These are phyloP conservation scores for Periphyllus acericola DNA, from an alignment of 2,888 invertebrate genomes.

Conservation along the genomic window DNA sequence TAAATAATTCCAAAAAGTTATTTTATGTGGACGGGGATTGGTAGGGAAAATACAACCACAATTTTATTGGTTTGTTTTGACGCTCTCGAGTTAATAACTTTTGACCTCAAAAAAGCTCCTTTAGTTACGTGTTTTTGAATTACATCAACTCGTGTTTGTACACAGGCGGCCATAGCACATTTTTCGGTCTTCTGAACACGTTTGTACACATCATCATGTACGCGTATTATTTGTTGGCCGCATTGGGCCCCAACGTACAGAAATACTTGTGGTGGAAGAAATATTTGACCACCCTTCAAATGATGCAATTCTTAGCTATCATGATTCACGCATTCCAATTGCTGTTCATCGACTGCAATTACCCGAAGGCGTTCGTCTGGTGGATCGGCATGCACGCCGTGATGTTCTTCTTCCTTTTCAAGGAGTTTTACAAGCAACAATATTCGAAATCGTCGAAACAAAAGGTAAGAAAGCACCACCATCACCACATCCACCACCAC, in stretches of 20 bases:
- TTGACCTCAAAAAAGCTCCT: background rate
- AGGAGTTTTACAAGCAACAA: slow-evolving; percentile 89
- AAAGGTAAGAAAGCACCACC: slow-evolving; percentile 63
- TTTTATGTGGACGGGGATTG: too few species aligned
- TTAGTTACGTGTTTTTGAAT: background rate
- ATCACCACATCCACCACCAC: background rate
- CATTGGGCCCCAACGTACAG: slow-evolving; percentile 86
- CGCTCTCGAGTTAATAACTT: background rate
- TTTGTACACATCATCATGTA: slow-evolving; percentile 99
- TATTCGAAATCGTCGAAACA: slow-evolving; percentile 72
- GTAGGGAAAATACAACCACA: too few species aligned
- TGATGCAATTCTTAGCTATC: slow-evolving; percentile 91
- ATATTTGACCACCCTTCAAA: slow-evolving; percentile 90
- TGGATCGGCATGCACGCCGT: slow-evolving; percentile 96
- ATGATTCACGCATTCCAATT: slow-evolving; percentile 94
- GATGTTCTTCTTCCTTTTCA: slow-evolving; percentile 95
- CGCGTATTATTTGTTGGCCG: slow-evolving; percentile 89
- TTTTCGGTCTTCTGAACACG: slow-evolving; percentile 93
- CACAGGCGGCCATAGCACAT: slow-evolving; percentile 91
- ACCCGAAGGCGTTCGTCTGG: slow-evolving; percentile 93
- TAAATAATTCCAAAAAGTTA: too few species aligned
- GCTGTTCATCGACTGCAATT: slow-evolving; percentile 89
- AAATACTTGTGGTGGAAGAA: slow-evolving; percentile 96
- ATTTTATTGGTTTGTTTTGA: too few species aligned
- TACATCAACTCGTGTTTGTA: slow-evolving; percentile 62